Base-by-base conservation (phyloP, 1,140 invertebrate species). In the Ylistrum balloti region DNA sequence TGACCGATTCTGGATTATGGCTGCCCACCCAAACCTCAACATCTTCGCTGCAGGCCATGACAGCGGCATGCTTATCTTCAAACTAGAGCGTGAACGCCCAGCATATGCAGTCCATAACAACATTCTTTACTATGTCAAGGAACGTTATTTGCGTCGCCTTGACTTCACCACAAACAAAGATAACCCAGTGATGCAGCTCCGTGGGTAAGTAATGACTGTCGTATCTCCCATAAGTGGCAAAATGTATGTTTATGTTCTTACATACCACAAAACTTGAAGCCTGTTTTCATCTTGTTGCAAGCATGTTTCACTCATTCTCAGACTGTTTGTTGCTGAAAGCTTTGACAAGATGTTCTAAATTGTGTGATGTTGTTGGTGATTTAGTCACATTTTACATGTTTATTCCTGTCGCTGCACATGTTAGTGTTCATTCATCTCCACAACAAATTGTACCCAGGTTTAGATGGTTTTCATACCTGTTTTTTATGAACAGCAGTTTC, bases 1-100 rank as follows among this genome's bases (percentile, higher is more conserved):
- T 96, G 99, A 99, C 94, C 97, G 99, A 94, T 99, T 99, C 96
- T 99, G 99, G 99, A 98, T 99, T 0, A 96, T 99, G 86, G 97
- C 98, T 5, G 98, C 98, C 0, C 99, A 99, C 97, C 97, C 97
- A 10, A 96, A 96, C 9, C 95, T 97, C 33, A 97, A 97, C 93
- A 93, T 97, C 86, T 97, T 97, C 94, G 97, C 98, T 97, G 33
- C 97, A 98, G 99, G 99, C 0, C 99, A 99, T 96, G 99, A 99
- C 97, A 98, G 98, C 89, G 99, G 99, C 91, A 98, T 98, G 98
- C 97, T 98, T 41, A 97, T 98, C 35, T 98, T 98, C 95, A 98
- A 98, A 95, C 96, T 99, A 91, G 99, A 99, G 96, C 97, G 99
- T 90, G 99, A 99, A 97, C 97, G 99, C 88, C 99, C 99, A 0